Evolutionary conservation across 2,888 invertebrate species (phyloP).

Genomic region (Hydrotaea diabolus): DNA sequence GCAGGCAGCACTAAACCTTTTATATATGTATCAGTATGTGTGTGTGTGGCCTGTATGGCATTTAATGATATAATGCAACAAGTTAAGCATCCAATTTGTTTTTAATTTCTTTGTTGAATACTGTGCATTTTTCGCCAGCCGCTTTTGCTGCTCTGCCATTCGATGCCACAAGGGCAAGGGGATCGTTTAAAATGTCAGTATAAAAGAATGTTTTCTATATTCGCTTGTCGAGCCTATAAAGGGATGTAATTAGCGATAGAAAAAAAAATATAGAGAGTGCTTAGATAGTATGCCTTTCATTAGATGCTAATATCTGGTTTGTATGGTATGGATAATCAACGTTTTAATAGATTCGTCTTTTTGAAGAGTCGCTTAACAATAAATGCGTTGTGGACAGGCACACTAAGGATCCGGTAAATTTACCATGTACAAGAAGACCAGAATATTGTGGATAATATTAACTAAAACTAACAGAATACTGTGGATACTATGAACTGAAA

Average conservation of each 20-base stretch:
- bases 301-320: no score
- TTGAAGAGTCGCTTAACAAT: no score
- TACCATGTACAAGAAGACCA: no score
- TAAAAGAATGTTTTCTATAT: neutral
- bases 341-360: no score
- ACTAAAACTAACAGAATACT: no score
- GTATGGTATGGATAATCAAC: no score
- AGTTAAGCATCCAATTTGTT: constrained; percentile 60
- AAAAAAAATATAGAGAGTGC: no score
- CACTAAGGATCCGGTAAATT: no score
- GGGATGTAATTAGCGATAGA: neutral
- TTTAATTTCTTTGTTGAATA: constrained; percentile 7
- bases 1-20: neutral
- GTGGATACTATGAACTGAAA: no score
- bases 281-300: no score
- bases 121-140: neutral
- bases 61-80: constrained; percentile 60
- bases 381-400: no score
- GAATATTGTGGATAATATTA: no score
- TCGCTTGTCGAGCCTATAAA: neutral
- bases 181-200: neutral
- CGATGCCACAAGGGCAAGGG: neutral
- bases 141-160: constrained; percentile 14
- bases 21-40: neutral
- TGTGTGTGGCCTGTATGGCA: constrained; percentile 17